Conservation (phyloP, 2,797 vertebrate genomes). For the Chiropotes sagulatus region DNA sequence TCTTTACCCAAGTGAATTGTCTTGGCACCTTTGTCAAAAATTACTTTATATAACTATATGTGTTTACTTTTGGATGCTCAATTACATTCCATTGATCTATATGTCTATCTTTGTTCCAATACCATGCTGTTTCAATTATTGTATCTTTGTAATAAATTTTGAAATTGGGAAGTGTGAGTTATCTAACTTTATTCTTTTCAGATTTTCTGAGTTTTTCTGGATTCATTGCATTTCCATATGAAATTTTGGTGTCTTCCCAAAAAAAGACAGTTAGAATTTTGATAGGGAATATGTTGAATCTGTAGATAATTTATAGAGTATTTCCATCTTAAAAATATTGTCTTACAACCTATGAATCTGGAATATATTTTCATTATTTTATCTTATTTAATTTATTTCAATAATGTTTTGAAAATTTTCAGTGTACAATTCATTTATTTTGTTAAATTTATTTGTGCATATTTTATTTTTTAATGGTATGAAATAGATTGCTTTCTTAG, state of each 20-base stretch:
- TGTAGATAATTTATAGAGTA: neutral
- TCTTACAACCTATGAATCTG: neutral
- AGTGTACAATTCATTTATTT: neutral
- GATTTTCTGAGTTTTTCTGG: neutral
- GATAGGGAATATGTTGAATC: neutral
- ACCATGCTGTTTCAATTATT: neutral
- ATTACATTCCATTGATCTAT: neutral
- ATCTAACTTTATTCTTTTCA: neutral
- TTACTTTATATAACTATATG: neutral
- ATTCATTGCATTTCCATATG: neutral
- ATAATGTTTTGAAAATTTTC: neutral
- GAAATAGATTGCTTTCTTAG: neutral
- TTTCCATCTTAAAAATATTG: neutral
- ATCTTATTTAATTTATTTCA: neutral
- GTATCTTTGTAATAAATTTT: neutral
- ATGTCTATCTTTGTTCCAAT: neutral
- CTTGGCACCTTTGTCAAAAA: neutral
- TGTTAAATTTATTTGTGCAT: neutral
- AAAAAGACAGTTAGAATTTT: neutral
- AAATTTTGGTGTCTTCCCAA: neutral
- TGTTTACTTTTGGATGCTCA: neutral
- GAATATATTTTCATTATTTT: neutral
- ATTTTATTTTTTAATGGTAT: neutral
- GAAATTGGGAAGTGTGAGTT: neutral
- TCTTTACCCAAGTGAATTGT: neutral